Percentiles rank a stretch among this genome's conserved stretches.
Conservation (phyloP, 2,888 invertebrate genomes). For the Rotaria macrura region DNA sequence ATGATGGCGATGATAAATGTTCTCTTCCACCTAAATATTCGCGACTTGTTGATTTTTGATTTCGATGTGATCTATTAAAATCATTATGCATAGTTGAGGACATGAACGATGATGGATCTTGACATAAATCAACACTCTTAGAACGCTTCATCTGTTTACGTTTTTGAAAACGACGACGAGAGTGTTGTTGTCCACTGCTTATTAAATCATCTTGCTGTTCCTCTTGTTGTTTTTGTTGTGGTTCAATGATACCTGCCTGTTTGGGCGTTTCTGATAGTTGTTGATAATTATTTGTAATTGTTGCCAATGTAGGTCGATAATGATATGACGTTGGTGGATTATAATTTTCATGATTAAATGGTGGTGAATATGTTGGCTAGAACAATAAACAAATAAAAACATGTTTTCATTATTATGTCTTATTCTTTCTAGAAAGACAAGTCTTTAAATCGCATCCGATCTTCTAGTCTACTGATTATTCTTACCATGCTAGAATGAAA, state of each 20-base stretch:
- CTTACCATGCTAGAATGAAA: not conserved
- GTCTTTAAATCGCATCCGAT: not conserved
- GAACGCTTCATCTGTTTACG: constrained; percentile 20
- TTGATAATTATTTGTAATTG: not conserved
- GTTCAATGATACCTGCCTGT: not conserved
- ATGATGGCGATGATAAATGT: not conserved
- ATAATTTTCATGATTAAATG: not conserved
- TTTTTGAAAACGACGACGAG: constrained; percentile 10
- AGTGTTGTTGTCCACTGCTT: not conserved
- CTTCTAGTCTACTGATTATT: too few relatives aligned
- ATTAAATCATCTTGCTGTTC: not conserved
- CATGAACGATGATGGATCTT: not conserved
- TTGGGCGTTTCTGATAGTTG: not conserved
- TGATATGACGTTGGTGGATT: not conserved
- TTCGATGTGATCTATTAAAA: not conserved
- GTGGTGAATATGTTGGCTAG: too few relatives aligned
- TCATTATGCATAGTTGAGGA: not conserved
- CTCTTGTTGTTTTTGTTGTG: not conserved
- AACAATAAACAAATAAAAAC: too few relatives aligned
- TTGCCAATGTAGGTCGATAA: not conserved
- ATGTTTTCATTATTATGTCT: not conserved
- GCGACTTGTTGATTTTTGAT: not conserved
- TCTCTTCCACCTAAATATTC: not conserved
- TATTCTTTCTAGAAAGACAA: not conserved
- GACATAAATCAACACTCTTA: not conserved